A percentile compares a stretch with the other conserved stretches of the same genome.
phyloP scores from a whole-genome alignment of 2,113 vertebrate genomes.

The Lophura nycthemera region DNA sequence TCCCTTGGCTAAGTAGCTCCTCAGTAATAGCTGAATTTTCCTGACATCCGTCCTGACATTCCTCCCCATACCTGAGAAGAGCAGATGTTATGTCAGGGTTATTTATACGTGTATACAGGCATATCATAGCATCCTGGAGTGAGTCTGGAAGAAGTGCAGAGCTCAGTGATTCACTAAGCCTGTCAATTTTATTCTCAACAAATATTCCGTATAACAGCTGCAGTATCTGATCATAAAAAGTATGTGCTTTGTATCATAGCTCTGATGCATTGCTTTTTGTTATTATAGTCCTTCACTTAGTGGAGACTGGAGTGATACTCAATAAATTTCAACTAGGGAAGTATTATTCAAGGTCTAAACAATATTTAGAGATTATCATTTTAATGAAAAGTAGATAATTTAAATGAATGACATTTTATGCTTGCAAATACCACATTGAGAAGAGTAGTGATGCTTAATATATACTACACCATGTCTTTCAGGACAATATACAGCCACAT shows the following conservation, averaged over 20 bases:
- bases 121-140: not conserved
- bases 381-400: slow-evolving; percentile 35
- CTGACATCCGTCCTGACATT: not conserved
- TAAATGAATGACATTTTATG: not conserved
- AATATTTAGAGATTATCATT: not conserved
- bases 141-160: not conserved
- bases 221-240: slow-evolving; percentile 28
- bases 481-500: not conserved
- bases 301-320: not conserved
- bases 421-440: not conserved
- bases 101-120: slow-evolving; percentile 16
- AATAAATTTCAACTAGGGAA: slow-evolving; percentile 24
- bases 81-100: not conserved
- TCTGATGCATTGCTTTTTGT: slow-evolving; percentile 33
- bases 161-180: slow-evolving; percentile 30
- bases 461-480: not conserved
- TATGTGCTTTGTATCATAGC: slow-evolving; percentile 1
- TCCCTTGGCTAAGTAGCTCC: not conserved
- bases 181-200: slow-evolving; percentile 39
- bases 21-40: not conserved
- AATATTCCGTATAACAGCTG: slow-evolving; percentile 3
- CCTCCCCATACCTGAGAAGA: not conserved
- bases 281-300: slow-evolving; percentile 1
- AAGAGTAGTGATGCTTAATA: not conserved
- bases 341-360: not conserved